phyloP scores from a whole-genome alignment of 37 sponge, comb jelly and placozoan genomes.

The Halichondria panicea region DNA sequence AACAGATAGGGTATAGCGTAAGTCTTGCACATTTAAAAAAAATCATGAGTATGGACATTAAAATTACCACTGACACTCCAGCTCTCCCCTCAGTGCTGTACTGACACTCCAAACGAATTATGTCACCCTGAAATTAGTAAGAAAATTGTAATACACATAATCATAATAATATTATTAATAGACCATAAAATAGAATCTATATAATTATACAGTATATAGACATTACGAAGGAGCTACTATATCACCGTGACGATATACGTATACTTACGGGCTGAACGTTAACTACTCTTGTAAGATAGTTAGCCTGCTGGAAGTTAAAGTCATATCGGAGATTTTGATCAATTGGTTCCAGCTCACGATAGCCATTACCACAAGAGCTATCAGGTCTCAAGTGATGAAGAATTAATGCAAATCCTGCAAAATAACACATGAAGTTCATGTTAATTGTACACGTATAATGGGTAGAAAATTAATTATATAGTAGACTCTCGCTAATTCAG shows the following conservation, averaged over 20 bases:
- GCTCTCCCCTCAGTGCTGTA: neutral
- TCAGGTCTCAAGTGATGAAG: too few species aligned
- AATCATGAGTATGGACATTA: neutral
- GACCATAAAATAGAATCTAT: too few species aligned
- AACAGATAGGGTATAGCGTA: too few species aligned
- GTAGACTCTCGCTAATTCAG: too few species aligned
- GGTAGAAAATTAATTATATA: too few species aligned
- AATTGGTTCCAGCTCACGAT: neutral
- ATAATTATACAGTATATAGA: too few species aligned
- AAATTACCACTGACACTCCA: slow-evolving; percentile 1
- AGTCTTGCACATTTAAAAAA: too few species aligned
- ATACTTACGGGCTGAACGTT: neutral
- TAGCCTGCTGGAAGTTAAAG: neutral
- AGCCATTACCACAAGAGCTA: too few species aligned
- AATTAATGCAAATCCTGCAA: too few species aligned
- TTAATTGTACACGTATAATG: too few species aligned
- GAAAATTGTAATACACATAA: neutral
- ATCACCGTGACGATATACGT: neutral
- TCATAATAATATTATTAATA: neutral
- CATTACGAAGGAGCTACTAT: neutral
- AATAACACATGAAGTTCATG: too few species aligned
- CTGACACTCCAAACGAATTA: neutral
- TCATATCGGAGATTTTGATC: neutral
- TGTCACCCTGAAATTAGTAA: slow-evolving; percentile 2
- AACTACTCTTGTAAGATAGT: neutral